phyloP scores from a whole-genome alignment of 2,113 vertebrate species.

The Rattus norvegicus region GRCr8 NC_086039.1:38838001-38838500 shows the following conservation, averaged over 20 bases:
- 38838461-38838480: neutral
- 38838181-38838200: neutral
- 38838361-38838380: neutral
- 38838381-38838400: neutral
- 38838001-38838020: constrained; percentile 53
- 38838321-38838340: neutral
- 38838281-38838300: neutral
- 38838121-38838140: constrained; percentile 32
- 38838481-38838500: neutral
- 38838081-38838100: constrained; percentile 34
- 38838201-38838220: constrained; percentile 3
- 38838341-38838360: neutral
- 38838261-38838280: constrained; percentile 23
- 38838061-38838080: neutral
- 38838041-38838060: neutral
- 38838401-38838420: neutral
- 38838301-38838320: neutral
- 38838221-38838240: neutral
- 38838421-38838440: neutral
- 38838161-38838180: constrained; percentile 17
- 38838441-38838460: neutral
- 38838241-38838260: neutral
- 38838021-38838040: neutral
- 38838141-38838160: neutral
- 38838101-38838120: constrained; percentile 29